Evolutionary conservation across 2,797 vertebrate genomes (phyloP).

Genomic region (Eupleurogrammus muticus): DNA sequence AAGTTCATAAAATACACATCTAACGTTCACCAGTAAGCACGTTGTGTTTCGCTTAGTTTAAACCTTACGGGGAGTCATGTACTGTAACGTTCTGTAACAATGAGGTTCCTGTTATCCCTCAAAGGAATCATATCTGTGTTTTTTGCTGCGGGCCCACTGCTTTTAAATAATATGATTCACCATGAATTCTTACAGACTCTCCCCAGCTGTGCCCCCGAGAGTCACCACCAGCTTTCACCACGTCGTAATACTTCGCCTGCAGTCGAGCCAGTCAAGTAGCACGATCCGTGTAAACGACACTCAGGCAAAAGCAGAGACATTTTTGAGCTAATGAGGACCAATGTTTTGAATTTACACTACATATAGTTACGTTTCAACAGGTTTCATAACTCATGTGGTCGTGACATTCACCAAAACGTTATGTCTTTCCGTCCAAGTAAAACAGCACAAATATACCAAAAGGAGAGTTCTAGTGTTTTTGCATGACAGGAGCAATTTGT

Average conservation of each 20-base stretch:
- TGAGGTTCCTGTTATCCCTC: too few relatives aligned
- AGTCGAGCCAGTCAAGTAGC: constrained; percentile 8
- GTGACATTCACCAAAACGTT: background rate
- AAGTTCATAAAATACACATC: too few relatives aligned
- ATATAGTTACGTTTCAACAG: background rate
- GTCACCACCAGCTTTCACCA: constrained; percentile 29
- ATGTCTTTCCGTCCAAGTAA: constrained; percentile 9
- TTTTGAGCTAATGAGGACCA: constrained; percentile 6
- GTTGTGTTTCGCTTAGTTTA: too few relatives aligned
- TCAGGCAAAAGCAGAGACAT: constrained; percentile 11
- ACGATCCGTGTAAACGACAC: background rate
- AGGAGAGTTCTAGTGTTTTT: constrained; percentile 13
- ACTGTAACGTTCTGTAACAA: too few relatives aligned
- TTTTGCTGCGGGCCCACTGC: too few relatives aligned
- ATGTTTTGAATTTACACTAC: background rate
- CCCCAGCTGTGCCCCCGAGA: constrained; percentile 20
- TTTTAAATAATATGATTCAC: background rate
- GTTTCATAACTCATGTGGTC: constrained; percentile 11
- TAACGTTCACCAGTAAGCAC: too few relatives aligned
- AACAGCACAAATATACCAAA: constrained; percentile 23
- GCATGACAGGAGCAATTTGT: constrained; percentile 39
- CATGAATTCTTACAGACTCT: constrained; percentile 6
- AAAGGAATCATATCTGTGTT: too few relatives aligned
- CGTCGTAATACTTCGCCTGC: constrained; percentile 13
- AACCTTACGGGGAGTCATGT: too few relatives aligned